Percentiles rank a stretch among this genome's conserved stretches.
Conservation (phyloP, 92 coral and sea anemone species). For the Palythoa grandiflora region DNA sequence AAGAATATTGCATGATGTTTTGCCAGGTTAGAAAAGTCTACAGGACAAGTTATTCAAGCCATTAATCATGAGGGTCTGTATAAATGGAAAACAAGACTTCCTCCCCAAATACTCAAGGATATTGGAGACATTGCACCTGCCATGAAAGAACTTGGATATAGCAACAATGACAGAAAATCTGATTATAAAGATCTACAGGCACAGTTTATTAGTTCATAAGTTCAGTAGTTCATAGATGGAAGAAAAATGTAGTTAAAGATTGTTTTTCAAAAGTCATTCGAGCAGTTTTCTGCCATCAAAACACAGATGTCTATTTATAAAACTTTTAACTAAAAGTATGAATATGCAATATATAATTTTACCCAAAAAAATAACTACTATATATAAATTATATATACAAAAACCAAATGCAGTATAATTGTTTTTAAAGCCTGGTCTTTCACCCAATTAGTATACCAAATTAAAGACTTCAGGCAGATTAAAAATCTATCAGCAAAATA, state of each 20-base stretch:
- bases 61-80: conserved; percentile 74
- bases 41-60: conserved; percentile 84
- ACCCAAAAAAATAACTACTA: too few species aligned
- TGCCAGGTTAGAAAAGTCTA: conserved; percentile 88
- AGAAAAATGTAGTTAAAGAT: neutral
- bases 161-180: conserved; percentile 63
- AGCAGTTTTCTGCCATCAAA: neutral
- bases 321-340: too few species aligned
- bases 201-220: neutral
- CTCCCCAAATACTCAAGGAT: conserved; percentile 45
- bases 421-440: too few species aligned
- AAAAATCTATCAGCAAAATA: too few species aligned
- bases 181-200: conserved; percentile 45
- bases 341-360: too few species aligned
- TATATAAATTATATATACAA: too few species aligned
- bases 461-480: too few species aligned
- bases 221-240: neutral
- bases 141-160: conserved; percentile 79
- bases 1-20: neutral
- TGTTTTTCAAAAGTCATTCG: neutral
- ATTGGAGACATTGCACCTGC: conserved; percentile 69
- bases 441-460: too few species aligned
- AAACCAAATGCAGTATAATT: too few species aligned
- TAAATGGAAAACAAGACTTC: conserved; percentile 71
- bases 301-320: too few species aligned